These are phyloP conservation scores for Syngnathus scovelli DNA, from an alignment of 2,113 vertebrate species.

Conservation along the genomic window DNA sequence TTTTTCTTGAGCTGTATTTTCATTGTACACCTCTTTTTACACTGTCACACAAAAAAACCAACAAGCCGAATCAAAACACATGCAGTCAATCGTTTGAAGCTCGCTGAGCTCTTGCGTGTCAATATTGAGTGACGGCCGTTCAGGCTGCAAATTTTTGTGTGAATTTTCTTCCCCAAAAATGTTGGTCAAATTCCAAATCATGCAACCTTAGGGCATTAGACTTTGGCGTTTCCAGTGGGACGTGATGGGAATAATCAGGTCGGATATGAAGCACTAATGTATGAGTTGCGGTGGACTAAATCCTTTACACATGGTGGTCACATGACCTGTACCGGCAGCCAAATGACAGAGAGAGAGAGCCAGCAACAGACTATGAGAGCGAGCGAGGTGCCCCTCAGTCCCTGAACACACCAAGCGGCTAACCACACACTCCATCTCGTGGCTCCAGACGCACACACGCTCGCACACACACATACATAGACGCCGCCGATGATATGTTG, in stretches of 20 bases:
- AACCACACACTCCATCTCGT: slow-evolving; percentile 55
- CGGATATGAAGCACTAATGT: background rate
- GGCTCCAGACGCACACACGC: slow-evolving; percentile 49
- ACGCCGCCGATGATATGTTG: slow-evolving; percentile 64
- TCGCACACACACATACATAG: background rate
- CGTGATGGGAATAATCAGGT: slow-evolving; percentile 9
- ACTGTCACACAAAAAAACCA: background rate
- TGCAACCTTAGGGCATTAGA: background rate
- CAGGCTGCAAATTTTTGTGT: background rate
- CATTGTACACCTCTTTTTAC: too few species aligned
- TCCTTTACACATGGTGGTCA: slow-evolving; percentile 4
- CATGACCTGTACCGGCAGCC: slow-evolving; percentile 1
- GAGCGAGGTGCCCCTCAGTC: slow-evolving; percentile 57
- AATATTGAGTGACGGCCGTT: background rate
- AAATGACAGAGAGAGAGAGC: slow-evolving; percentile 23
- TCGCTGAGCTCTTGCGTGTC: background rate
- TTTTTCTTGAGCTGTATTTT: too few species aligned
- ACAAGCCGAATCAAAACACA: background rate
- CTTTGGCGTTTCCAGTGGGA: background rate
- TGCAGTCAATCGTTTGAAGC: background rate
- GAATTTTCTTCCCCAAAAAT: background rate
- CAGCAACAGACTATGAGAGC: slow-evolving; percentile 4
- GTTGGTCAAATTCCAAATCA: background rate
- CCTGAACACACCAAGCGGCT: slow-evolving; percentile 54
- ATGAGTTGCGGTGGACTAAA: background rate